Conservation (phyloP, 2,113 vertebrate genomes). For the Pholis gunnellus region DNA sequence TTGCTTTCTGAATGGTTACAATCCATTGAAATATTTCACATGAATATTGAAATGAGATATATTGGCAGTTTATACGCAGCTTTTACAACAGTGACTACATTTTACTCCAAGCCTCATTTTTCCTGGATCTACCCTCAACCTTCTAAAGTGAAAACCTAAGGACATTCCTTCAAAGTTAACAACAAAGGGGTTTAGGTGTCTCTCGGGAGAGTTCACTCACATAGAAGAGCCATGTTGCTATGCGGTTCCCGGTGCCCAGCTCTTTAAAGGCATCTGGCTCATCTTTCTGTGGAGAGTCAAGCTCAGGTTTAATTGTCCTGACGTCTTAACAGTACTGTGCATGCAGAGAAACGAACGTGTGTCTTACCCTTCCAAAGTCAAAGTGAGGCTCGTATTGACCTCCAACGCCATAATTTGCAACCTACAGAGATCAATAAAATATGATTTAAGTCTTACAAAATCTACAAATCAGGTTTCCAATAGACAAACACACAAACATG, state of each 20-base stretch:
- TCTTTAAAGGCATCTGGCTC: slow-evolving; percentile 99
- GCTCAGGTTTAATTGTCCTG: not conserved
- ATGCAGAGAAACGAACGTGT: not conserved
- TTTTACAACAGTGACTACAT: not conserved
- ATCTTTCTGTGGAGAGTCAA: slow-evolving; percentile 91
- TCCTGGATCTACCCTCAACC: not conserved
- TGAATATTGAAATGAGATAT: not conserved
- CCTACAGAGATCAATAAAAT: slow-evolving; percentile 74
- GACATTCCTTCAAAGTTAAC: not conserved
- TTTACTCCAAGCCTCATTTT: not conserved
- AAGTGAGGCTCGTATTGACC: slow-evolving; percentile 93
- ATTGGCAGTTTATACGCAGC: not conserved
- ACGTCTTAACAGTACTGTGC: not conserved
- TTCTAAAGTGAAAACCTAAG: not conserved
- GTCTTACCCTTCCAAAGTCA: slow-evolving; percentile 91
- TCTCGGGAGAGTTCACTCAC: slow-evolving; percentile 84
- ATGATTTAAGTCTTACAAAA: not conserved
- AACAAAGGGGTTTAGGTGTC: not conserved
- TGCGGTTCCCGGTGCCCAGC: slow-evolving; percentile 96
- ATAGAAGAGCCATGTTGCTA: slow-evolving; percentile 99
- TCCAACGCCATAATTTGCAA: slow-evolving; percentile 91
- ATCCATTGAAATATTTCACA: not conserved
- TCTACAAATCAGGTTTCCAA: not conserved
- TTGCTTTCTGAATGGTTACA: not conserved
- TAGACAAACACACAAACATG: not conserved